Conservation (phyloP, 2,888 invertebrate genomes). For the Orthosia gothica region DNA sequence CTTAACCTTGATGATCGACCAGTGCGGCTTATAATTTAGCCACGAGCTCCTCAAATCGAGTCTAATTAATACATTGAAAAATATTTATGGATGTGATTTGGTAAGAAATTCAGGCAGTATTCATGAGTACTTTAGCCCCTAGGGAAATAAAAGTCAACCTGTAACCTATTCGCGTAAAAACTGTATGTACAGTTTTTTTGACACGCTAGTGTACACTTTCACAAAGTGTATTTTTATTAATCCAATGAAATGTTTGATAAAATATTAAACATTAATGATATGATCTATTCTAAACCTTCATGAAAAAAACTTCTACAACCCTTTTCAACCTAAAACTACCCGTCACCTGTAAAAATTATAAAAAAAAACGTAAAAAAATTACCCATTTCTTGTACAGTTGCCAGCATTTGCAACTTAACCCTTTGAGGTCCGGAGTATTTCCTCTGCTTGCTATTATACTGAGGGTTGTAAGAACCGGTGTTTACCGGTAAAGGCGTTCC, state of each 20-base stretch:
- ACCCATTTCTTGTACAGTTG: constrained; percentile 96
- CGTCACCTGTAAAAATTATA: constrained; percentile 66
- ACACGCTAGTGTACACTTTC: constrained; percentile 28
- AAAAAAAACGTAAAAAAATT: constrained; percentile 81
- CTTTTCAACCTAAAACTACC: constrained; percentile 38
- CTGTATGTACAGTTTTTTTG: constrained; percentile 19
- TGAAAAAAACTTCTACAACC: not conserved
- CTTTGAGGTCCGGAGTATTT: constrained; percentile 92
- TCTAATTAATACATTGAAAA: no score
- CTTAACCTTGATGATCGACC: no score
- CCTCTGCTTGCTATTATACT: constrained; percentile 83
- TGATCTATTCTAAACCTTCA: no score
- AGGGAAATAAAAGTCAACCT: no score
- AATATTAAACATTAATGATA: no score
- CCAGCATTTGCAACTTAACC: constrained; percentile 86
- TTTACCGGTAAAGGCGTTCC: constrained; percentile 72
- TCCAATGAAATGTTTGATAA: no score
- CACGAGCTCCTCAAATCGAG: no score
- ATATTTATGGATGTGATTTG: no score
- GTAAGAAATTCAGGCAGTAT: no score
- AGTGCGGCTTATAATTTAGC: no score
- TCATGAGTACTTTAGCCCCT: no score
- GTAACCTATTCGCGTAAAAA: not conserved
- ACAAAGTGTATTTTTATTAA: not conserved
- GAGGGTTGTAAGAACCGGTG: constrained; percentile 66